Evolutionary conservation across 2,797 vertebrate species (phyloP).

Genomic region (Amniataba percoides): DNA sequence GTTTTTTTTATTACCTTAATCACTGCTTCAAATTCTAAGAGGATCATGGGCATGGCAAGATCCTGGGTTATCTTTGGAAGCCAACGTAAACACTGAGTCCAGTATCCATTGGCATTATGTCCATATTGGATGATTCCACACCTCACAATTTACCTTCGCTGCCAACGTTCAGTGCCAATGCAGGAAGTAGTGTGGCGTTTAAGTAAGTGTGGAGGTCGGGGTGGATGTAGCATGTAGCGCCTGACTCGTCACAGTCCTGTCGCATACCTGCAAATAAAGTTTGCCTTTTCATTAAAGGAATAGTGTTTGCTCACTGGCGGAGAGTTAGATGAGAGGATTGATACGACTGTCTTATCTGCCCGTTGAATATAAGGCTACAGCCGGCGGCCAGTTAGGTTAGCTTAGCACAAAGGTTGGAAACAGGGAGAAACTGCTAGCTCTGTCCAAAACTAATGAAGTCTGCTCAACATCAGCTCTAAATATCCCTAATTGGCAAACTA

Average conservation of each 20-base stretch:
- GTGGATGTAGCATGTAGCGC: constrained; percentile 3
- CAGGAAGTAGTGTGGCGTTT: background rate
- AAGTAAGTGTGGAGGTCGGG: constrained; percentile 5
- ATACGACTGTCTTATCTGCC: constrained; percentile 21
- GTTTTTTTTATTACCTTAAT: constrained; percentile 11
- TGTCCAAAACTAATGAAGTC: background rate
- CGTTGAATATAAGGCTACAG: constrained; percentile 6
- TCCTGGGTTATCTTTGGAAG: background rate
- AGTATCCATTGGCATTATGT: background rate
- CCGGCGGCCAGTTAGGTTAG: background rate
- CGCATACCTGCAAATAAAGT: constrained; percentile 21
- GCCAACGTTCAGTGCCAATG: background rate
- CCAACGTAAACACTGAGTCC: background rate
- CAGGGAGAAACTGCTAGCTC: background rate
- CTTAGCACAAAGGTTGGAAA: constrained; percentile 21
- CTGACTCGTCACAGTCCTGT: constrained; percentile 6
- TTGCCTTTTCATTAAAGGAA: constrained; percentile 28
- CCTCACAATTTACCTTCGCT: background rate
- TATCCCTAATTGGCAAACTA: background rate
- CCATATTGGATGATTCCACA: background rate
- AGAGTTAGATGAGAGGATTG: constrained; percentile 12
- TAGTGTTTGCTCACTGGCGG: constrained; percentile 15
- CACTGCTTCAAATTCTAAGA: constrained; percentile 1
- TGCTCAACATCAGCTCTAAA: background rate
- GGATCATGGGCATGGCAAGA: background rate